Percentiles rank a stretch among this genome's conserved stretches.
These are phyloP conservation scores for Clinocottus analis DNA, from an alignment of 2,113 vertebrate genomes.

Conservation along the genomic window DNA sequence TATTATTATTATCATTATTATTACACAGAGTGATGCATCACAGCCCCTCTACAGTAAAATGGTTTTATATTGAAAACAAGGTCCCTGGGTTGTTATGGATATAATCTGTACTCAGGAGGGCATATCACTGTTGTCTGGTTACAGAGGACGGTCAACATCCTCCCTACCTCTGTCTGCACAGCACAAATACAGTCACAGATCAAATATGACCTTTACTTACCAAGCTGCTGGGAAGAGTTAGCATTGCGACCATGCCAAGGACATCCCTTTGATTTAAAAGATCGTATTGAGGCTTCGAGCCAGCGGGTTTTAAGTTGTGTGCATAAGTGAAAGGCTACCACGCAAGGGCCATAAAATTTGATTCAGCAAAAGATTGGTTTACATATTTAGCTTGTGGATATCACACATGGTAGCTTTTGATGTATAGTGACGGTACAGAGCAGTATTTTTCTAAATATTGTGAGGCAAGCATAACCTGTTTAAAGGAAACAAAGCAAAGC, in stretches of 20 bases:
- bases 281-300: not conserved
- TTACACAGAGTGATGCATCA: no score
- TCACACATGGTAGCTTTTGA: constrained; percentile 14
- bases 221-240: constrained; percentile 29
- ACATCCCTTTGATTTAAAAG: constrained; percentile 44
- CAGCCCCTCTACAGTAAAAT: constrained; percentile 1
- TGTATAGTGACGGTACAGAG: not conserved
- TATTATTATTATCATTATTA: no score
- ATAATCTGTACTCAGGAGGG: constrained; percentile 34
- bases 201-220: constrained; percentile 72
- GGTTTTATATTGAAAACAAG: constrained; percentile 3
- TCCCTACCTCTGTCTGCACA: constrained; percentile 34
- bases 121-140: constrained; percentile 61
- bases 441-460: not conserved
- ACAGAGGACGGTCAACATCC: constrained; percentile 63
- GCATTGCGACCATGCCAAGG: constrained; percentile 28
- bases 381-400: constrained; percentile 6
- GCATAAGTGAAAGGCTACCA: not conserved
- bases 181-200: constrained; percentile 60
- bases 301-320: constrained; percentile 16
- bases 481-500: constrained; percentile 34
- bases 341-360: not conserved
- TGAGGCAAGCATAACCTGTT: not conserved
- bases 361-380: constrained; percentile 10
- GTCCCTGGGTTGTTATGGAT: constrained; percentile 34